phyloP scores from a whole-genome alignment of 2,113 vertebrate species.

The Stomatorhinus ivindoensis region DNA sequence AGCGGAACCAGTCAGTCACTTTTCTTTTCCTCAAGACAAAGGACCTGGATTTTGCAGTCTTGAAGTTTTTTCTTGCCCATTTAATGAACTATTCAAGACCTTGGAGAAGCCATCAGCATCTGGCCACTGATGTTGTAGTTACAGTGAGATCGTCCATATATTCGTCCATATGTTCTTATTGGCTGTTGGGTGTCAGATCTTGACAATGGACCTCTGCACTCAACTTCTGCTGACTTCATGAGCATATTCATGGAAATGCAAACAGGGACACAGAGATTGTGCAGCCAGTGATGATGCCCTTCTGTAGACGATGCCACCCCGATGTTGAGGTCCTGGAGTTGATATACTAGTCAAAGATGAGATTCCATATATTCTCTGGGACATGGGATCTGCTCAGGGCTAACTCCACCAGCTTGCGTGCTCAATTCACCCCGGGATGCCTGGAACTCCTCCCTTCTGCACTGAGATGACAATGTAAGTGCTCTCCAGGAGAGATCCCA shows the following conservation, averaged over 20 bases:
- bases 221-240: not conserved
- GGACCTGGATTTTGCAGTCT: not conserved
- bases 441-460: not conserved
- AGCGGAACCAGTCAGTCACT: not conserved
- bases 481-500: not conserved
- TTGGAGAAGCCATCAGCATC: not conserved
- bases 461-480: not conserved
- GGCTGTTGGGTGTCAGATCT: not conserved
- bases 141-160: not conserved
- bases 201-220: not conserved
- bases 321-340: not conserved
- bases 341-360: not conserved
- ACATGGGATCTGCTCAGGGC: not conserved
- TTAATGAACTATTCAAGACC: not conserved
- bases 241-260: not conserved
- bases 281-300: not conserved
- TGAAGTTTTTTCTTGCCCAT: not conserved
- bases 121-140: not conserved
- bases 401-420: not conserved
- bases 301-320: not conserved
- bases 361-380: not conserved
- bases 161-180: not conserved
- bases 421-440: not conserved
- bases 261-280: not conserved
- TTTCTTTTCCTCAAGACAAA: not conserved